A percentile compares a stretch with the other conserved stretches of the same genome.
Evolutionary conservation across 2,888 invertebrate species (phyloP).

Genomic region (Leptinotarsa juncta): DNA sequence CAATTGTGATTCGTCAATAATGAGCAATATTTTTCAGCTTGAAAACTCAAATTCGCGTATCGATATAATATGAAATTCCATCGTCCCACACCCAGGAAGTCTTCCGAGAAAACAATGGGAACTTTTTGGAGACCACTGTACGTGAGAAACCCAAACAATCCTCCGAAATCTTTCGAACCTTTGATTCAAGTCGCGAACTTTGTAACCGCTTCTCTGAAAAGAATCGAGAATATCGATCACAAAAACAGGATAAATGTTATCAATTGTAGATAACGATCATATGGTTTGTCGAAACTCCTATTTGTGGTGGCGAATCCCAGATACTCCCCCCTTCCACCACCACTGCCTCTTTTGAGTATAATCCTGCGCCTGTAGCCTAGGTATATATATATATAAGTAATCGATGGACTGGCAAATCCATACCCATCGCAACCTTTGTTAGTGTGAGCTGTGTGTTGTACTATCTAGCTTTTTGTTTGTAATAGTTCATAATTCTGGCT

Average conservation of each 20-base stretch:
- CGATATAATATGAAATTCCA: too few species aligned
- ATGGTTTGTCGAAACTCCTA: neutral
- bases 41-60: too few species aligned
- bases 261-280: neutral
- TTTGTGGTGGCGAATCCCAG: neutral
- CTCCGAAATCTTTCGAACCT: neutral
- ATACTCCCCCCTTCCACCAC: neutral
- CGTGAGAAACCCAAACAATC: neutral
- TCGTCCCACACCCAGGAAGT: too few species aligned
- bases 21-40: too few species aligned
- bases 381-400: neutral
- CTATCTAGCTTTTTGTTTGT: constrained; percentile 9
- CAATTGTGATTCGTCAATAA: too few species aligned
- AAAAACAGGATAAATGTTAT: neutral
- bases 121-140: neutral
- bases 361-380: neutral
- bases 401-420: neutral
- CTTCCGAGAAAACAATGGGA: too few species aligned
- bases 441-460: neutral
- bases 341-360: neutral
- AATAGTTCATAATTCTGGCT: constrained; percentile 56
- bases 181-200: neutral
- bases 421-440: neutral
- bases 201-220: neutral
- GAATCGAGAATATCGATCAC: neutral